Conservation (phyloP, 1,140 invertebrate genomes). For the Calephelis nemesis region DNA sequence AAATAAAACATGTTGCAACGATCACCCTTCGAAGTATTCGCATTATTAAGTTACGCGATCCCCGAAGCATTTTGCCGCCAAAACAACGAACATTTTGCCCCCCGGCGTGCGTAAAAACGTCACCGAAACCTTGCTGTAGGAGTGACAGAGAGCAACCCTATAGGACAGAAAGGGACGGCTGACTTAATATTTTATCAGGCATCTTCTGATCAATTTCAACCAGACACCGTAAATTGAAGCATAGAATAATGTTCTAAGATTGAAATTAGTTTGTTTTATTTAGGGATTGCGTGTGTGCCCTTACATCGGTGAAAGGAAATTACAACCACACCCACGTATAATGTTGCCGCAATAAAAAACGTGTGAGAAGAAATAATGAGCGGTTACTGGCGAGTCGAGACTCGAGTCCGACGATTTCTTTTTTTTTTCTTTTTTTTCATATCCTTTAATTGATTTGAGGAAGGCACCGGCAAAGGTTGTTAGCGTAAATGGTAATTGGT, state of each 20-base stretch:
- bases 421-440: conserved; percentile 46
- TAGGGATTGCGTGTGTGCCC: conserved; percentile 74
- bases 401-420: conserved; percentile 56
- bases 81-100: conserved; percentile 77
- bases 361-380: conserved; percentile 78
- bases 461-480: conserved; percentile 46
- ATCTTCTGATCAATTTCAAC: conserved; percentile 58
- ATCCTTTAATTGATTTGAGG: conserved; percentile 70
- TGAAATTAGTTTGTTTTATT: conserved; percentile 33
- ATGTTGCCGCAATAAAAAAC: conserved; percentile 79
- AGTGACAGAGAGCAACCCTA: conserved; percentile 50
- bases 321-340: conserved; percentile 79
- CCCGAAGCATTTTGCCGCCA: conserved; percentile 77
- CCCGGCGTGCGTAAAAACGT: conserved; percentile 77
- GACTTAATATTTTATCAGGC: conserved; percentile 75
- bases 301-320: conserved; percentile 78
- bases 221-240: conserved; percentile 33
- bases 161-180: conserved; percentile 61
- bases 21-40: conserved; percentile 64
- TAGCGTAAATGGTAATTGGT: conserved; percentile 38
- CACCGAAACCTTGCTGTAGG: conserved; percentile 44
- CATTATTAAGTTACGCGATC: conserved; percentile 76
- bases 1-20: conserved; percentile 76
- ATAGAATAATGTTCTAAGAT: conserved; percentile 34
- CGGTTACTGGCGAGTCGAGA: conserved; percentile 73